Conservation (phyloP, 1,140 invertebrate genomes). For the Heterodera schachtii region DNA sequence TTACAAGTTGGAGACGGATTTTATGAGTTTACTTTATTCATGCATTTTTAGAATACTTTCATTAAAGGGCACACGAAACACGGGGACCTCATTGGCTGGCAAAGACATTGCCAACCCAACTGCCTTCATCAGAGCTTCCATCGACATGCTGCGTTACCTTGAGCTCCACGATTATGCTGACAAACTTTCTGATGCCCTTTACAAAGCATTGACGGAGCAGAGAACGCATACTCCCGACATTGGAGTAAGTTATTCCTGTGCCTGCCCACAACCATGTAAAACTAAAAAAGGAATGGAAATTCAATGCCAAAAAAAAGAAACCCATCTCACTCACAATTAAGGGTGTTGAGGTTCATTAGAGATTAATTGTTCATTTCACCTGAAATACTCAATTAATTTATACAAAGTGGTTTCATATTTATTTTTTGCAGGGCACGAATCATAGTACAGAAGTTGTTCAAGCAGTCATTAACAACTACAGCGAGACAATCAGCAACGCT, state of each 20-base stretch:
- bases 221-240: constrained; percentile 58
- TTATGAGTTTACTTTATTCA: too few relatives aligned
- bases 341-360: too few relatives aligned
- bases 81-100: constrained; percentile 85
- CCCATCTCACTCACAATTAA: too few relatives aligned
- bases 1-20: too few relatives aligned
- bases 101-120: constrained; percentile 94
- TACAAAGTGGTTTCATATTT: not conserved
- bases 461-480: constrained; percentile 55
- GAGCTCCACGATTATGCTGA: constrained; percentile 57
- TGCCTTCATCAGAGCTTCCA: constrained; percentile 36
- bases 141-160: constrained; percentile 57
- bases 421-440: constrained; percentile 29
- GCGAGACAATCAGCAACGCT: constrained; percentile 66
- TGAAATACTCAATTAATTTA: not conserved
- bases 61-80: constrained; percentile 81
- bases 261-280: not conserved
- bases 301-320: not conserved
- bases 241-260: constrained; percentile 29
- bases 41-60: too few relatives aligned
- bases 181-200: constrained; percentile 58
- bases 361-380: too few relatives aligned
- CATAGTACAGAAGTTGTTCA: constrained; percentile 52
- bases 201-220: constrained; percentile 48
- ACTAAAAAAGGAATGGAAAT: too few relatives aligned